phyloP scores from a whole-genome alignment of 2,113 vertebrate genomes.

The Parus major region DNA sequence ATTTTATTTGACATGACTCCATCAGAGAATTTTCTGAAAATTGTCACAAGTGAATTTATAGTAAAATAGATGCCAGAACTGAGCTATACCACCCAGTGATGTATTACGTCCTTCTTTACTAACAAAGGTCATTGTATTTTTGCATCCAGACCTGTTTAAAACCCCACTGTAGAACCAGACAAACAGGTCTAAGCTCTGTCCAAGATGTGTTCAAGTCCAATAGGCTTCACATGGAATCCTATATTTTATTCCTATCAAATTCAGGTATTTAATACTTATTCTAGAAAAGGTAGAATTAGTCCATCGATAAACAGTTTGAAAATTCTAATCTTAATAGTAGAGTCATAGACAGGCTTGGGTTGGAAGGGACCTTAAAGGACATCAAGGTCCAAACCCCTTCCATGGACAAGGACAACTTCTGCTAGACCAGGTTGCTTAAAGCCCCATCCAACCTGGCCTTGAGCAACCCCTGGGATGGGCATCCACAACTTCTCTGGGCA shows the following conservation, averaged over 20 bases:
- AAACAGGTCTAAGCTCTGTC: not conserved
- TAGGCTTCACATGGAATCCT: not conserved
- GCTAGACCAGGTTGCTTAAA: not conserved
- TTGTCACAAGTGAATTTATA: not conserved
- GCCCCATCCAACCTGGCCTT: rapidly evolving
- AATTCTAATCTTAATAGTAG: not conserved
- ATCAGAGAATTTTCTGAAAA: not conserved
- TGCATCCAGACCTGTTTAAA: not conserved
- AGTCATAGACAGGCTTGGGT: not conserved
- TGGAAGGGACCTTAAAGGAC: not conserved
- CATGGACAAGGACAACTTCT: not conserved
- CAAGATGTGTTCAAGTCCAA: not conserved
- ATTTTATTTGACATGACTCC: not conserved
- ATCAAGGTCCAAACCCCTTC: not conserved
- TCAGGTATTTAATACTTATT: not conserved
- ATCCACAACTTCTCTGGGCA: not conserved
- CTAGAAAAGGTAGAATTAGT: not conserved
- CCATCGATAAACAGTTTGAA: not conserved
- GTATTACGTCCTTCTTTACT: not conserved
- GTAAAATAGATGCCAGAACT: not conserved
- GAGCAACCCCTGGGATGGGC: not conserved
- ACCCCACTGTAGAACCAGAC: rapidly evolving
- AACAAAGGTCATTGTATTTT: not conserved
- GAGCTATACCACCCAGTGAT: not conserved
- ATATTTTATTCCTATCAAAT: not conserved